Conservation (phyloP, 2,113 vertebrate genomes). For the Falcunculus frontatus region DNA sequence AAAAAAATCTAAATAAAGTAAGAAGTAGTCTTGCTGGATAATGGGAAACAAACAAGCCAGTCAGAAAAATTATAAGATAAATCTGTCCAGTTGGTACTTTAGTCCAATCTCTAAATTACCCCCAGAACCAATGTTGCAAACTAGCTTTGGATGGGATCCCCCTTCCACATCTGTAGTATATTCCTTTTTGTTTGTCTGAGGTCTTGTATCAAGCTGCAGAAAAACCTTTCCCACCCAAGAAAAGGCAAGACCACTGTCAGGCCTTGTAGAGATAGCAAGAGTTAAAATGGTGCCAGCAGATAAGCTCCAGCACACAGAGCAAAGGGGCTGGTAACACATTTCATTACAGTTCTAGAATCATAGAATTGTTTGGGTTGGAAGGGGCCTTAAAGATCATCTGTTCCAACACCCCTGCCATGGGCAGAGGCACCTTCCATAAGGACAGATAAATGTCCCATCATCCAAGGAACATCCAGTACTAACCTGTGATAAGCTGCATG, state of each 20-base stretch:
- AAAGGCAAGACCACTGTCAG: not conserved
- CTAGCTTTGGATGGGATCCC: not conserved
- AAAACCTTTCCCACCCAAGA: not conserved
- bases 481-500: not conserved
- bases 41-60: not conserved
- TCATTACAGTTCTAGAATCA: not conserved
- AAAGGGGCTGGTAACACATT: not conserved
- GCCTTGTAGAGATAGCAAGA: not conserved
- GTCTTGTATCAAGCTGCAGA: not conserved
- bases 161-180: not conserved
- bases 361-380: not conserved
- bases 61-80: not conserved
- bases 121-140: not conserved
- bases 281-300: not conserved
- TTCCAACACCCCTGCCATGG: not conserved
- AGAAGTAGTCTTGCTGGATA: not conserved
- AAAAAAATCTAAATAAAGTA: not conserved
- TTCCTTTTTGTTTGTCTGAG: not conserved
- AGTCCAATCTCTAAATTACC: not conserved
- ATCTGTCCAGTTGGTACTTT: not conserved
- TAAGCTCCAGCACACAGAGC: not conserved
- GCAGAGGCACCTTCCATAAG: not conserved
- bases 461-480: not conserved
- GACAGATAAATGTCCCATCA: not conserved
- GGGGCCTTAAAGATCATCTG: not conserved